phyloP scores from a whole-genome alignment of 2,113 vertebrate species.

The Chaenogobius annularis region DNA sequence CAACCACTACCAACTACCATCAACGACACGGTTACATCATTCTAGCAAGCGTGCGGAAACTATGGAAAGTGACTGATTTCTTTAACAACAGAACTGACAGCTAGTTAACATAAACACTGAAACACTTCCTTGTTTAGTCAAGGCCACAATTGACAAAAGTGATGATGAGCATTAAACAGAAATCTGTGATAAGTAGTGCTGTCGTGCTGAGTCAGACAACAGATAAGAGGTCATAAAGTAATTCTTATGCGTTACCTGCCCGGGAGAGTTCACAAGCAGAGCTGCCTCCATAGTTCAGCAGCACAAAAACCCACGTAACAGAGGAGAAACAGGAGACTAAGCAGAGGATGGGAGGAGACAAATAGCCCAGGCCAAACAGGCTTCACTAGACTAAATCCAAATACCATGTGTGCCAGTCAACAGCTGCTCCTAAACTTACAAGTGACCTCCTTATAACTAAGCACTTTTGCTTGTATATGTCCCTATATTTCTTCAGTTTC shows the following conservation, averaged over 20 bases:
- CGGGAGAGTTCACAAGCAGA: slow-evolving; percentile 26
- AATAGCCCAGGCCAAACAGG: slow-evolving; percentile 7
- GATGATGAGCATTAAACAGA: not conserved
- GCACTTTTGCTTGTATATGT: not conserved
- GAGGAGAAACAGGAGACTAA: slow-evolving; percentile 40
- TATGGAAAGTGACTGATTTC: no score
- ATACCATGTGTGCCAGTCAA: slow-evolving; percentile 4
- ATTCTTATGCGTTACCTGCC: slow-evolving; percentile 52
- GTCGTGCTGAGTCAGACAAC: not conserved
- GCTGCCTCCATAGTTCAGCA: slow-evolving; percentile 27
- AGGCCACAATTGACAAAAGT: not conserved
- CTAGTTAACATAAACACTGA: not conserved
- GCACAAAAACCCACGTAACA: slow-evolving; percentile 8
- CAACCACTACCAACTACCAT: no score
- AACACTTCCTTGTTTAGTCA: slow-evolving; percentile 36
- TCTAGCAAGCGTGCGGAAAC: no score
- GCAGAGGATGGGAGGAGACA: slow-evolving; percentile 35
- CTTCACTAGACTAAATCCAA: slow-evolving; percentile 9
- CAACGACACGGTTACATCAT: not conserved
- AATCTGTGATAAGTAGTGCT: slow-evolving; percentile 1
- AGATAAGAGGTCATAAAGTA: not conserved
- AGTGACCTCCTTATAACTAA: slow-evolving; percentile 14
- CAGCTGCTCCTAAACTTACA: not conserved
- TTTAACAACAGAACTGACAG: not conserved
- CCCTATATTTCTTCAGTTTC: not conserved